Percentiles rank a stretch among this genome's conserved stretches.
Conservation (phyloP, 2,888 invertebrate genomes). For the Lissonota sp. region DNA sequence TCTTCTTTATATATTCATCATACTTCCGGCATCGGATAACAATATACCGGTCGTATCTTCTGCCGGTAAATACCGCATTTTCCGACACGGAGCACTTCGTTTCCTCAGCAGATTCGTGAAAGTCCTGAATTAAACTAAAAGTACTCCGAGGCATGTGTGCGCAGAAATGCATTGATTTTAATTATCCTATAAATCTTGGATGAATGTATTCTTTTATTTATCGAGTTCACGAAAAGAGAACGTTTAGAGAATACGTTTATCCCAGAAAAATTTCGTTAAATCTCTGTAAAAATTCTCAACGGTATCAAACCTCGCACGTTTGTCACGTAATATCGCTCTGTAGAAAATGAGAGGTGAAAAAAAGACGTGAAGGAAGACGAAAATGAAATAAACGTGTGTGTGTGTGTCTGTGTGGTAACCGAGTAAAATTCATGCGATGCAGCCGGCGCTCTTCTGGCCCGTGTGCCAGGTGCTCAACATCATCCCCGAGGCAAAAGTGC, state of each 20-base stretch:
- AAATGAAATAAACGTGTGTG: slow-evolving; percentile 9
- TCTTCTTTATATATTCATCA: slow-evolving; percentile 33
- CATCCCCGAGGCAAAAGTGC: slow-evolving; percentile 48
- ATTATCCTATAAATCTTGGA: not conserved
- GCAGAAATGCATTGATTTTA: not conserved
- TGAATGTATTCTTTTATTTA: not conserved
- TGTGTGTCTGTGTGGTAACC: slow-evolving; percentile 39
- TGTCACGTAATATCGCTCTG: slow-evolving; percentile 38
- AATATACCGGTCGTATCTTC: slow-evolving; percentile 40
- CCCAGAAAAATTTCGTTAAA: not conserved
- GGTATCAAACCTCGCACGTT: slow-evolving; percentile 12
- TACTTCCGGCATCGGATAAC: slow-evolving; percentile 46
- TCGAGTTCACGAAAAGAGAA: not conserved
- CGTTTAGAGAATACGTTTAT: not conserved
- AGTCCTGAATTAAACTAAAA: slow-evolving; percentile 4
- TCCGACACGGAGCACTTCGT: not conserved
- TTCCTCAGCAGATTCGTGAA: too few species aligned
- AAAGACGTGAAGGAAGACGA: not conserved
- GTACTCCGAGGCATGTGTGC: not conserved
- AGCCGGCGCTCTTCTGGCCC: slow-evolving; percentile 51
- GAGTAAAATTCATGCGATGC: slow-evolving; percentile 60
- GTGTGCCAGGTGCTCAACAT: slow-evolving; percentile 62
- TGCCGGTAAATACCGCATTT: slow-evolving; percentile 23
- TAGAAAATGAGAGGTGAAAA: slow-evolving; percentile 14
- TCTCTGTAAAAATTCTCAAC: not conserved